Evolutionary conservation across 2,113 vertebrate genomes (phyloP).

Genomic region (Formicarius rufipectus): DNA sequence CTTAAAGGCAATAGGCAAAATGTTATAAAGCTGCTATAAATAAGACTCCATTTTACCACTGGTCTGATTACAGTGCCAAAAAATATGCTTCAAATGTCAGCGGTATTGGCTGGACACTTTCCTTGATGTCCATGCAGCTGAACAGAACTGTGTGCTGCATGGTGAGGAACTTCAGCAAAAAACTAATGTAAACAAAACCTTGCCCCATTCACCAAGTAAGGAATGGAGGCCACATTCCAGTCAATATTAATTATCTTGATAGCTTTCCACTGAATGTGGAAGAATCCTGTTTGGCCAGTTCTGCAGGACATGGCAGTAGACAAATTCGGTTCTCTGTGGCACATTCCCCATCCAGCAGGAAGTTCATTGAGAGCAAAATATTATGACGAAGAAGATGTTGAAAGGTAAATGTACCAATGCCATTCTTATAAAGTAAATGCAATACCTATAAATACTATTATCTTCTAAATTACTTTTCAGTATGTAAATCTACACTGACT

Average conservation of each 20-base stretch:
- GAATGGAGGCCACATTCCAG: conserved; percentile 22
- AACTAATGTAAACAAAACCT: neutral
- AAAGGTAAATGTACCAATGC: neutral
- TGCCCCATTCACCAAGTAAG: neutral
- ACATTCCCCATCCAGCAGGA: neutral
- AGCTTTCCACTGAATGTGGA: conserved; percentile 7
- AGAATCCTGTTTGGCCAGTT: conserved; percentile 23
- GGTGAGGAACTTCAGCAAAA: neutral
- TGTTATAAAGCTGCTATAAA: neutral
- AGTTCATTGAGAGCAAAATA: neutral
- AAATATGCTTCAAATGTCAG: neutral
- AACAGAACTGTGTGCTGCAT: neutral
- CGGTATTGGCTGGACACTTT: neutral
- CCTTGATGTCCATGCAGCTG: neutral
- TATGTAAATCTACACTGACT: neutral
- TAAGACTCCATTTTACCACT: neutral
- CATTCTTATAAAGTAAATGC: neutral
- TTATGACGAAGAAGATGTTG: neutral
- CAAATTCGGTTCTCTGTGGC: neutral
- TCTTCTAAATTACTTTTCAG: neutral
- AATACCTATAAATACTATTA: neutral
- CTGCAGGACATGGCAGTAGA: neutral
- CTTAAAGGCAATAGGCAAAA: neutral
- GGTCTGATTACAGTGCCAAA: neutral
- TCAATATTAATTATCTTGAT: conserved; percentile 47